Base-by-base conservation (phyloP, 2,113 vertebrate species). In the Terrapene triunguis region DNA sequence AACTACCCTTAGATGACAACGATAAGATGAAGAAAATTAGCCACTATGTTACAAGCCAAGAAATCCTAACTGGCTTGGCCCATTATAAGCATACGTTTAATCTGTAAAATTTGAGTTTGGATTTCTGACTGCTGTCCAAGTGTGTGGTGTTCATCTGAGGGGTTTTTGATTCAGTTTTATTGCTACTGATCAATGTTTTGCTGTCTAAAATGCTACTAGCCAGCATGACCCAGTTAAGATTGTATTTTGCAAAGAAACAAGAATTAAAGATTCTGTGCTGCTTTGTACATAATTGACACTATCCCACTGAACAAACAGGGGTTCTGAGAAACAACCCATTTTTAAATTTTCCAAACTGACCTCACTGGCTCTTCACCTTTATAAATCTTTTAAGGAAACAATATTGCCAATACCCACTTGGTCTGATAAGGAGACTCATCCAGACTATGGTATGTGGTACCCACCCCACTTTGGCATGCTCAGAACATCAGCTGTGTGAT, bases 191-290 rank as follows among this genome's bases (percentile, higher is more conserved):
- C 44, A 29, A 38, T 88, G 85, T 88, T 78, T 53, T 81, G 82
- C 6, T 74, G 1, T 69, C 53, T 80, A 32, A 82, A 80, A 17
- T 59, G 54, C 5, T 62, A 14, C 44, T 54, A 44, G 27, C 27
- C 6, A 29, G 50, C 55, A 32, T 50, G 44, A 17, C 4, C 85
- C 42, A 5, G 29, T 59, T 80, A 21, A 1, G 8, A 17, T 1
- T 3, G 0, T 2, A 4, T 1, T 0, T 11, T 48, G 27, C n/a
- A 54, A 88, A 55, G 69, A 84, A 8, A 11, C n/a, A 53, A 14
- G 27, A 2, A 1, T 51, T 25, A 29, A 27, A 32, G 2, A 2
- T 13, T 17, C 22, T 7, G 5, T 2, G 3, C 8, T 86, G 22
- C 12, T 69, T 42, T 48, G 25, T 8, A 0, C 4, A 6, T 76